Evolutionary conservation across 2,113 vertebrate genomes (phyloP).

Genomic region (Antidorcas marsupialis): DNA sequence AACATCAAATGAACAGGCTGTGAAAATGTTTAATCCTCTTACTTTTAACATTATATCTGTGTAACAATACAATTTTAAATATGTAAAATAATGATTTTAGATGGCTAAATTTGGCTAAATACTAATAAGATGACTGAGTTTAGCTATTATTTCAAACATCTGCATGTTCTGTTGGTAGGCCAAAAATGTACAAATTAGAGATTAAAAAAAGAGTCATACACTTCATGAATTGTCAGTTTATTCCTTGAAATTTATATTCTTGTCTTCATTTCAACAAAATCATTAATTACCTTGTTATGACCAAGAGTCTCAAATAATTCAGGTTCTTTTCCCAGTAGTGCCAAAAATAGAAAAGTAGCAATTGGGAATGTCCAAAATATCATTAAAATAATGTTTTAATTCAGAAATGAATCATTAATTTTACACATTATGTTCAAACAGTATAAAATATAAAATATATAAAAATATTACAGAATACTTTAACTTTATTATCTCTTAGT

Average conservation of each 20-base stretch:
- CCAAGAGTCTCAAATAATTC: neutral
- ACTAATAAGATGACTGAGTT: neutral
- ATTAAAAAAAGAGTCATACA: neutral
- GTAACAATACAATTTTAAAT: neutral
- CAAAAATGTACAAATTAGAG: neutral
- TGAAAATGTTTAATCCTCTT: neutral
- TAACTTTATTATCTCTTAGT: neutral
- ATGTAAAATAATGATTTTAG: neutral
- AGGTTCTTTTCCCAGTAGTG: neutral
- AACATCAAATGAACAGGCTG: neutral
- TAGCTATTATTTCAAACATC: neutral
- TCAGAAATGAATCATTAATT: slow-evolving; percentile 44
- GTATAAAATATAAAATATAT: neutral
- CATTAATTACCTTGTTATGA: neutral
- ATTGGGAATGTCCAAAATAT: neutral
- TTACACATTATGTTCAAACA: neutral
- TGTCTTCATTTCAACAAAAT: slow-evolving; percentile 13
- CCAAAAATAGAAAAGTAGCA: slow-evolving; percentile 16
- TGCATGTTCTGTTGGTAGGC: neutral
- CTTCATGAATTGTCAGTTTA: neutral
- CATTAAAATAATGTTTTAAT: neutral
- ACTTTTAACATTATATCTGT: neutral
- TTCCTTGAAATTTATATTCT: slow-evolving; percentile 6
- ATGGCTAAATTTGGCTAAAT: neutral
- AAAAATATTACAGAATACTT: neutral